A percentile compares a stretch with the other conserved stretches of the same genome.
These are phyloP conservation scores for Rhagium mordax DNA, from an alignment of 2,888 invertebrate genomes.

Conservation along the genomic window DNA sequence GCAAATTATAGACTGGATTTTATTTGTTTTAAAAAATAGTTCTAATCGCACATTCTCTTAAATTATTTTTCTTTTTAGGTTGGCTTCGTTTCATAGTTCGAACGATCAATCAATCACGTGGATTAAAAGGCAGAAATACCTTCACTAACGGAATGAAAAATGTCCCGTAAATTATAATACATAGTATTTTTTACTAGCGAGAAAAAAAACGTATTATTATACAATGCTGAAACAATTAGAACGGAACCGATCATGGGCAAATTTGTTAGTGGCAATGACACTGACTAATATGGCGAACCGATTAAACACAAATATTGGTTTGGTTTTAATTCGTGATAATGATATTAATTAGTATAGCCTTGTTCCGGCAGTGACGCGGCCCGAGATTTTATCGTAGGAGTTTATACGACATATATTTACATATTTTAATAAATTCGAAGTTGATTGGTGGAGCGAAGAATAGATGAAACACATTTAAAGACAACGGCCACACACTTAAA, in stretches of 20 bases:
- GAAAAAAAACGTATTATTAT: not conserved
- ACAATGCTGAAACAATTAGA: not conserved
- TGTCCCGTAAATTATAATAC: not conserved
- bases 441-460: too few relatives aligned
- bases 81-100: too few relatives aligned
- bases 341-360: not conserved
- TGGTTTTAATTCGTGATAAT: not conserved
- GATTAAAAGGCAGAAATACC: not conserved
- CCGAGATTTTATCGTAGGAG: not conserved
- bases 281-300: not conserved
- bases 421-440: too few relatives aligned
- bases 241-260: not conserved
- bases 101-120: not conserved
- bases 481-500: too few relatives aligned
- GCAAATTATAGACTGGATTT: too few relatives aligned
- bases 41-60: too few relatives aligned
- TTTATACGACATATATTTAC: too few relatives aligned
- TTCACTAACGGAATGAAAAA: not conserved
- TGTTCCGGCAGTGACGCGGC: not conserved
- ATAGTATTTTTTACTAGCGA: not conserved
- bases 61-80: too few relatives aligned
- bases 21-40: too few relatives aligned
- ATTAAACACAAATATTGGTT: not conserved
- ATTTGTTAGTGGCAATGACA: not conserved
- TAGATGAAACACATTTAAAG: too few relatives aligned